These are phyloP conservation scores for Drymonia ruficornis DNA, from an alignment of 2,888 invertebrate species.

Conservation along the genomic window DNA sequence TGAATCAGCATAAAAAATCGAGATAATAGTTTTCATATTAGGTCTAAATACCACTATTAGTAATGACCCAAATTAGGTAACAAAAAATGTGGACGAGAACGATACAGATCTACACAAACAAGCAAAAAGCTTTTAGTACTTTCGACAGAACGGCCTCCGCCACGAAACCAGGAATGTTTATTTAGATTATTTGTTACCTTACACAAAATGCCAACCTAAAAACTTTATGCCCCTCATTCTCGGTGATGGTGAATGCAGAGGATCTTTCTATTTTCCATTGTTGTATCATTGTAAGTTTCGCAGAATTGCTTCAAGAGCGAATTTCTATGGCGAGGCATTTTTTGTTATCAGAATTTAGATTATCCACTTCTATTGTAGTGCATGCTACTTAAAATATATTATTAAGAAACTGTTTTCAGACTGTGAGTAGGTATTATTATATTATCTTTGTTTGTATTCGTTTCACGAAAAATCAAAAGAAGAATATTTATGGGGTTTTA, in stretches of 20 bases:
- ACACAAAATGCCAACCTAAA: conserved; percentile 28
- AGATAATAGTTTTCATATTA: no score
- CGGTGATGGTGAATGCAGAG: conserved; percentile 26
- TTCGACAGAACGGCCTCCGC: conserved; percentile 16
- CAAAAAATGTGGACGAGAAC: neutral
- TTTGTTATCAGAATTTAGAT: neutral
- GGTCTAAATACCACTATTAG: no score
- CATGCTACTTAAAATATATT: neutral
- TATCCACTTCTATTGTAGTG: neutral
- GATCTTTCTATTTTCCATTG: conserved; percentile 19
- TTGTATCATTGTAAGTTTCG: conserved; percentile 30
- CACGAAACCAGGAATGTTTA: conserved; percentile 27
- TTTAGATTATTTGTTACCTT: conserved; percentile 32
- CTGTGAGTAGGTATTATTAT: neutral
- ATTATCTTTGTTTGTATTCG: neutral
- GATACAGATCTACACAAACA: conserved; percentile 13
- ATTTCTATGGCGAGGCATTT: conserved; percentile 18
- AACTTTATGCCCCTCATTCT: conserved; percentile 26
- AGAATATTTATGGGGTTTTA: neutral
- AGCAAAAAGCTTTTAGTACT: conserved; percentile 21
- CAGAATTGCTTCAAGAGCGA: conserved; percentile 25
- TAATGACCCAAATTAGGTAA: neutral
- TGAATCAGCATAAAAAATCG: no score
- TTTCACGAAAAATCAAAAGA: neutral
- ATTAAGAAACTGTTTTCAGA: neutral